Percentiles rank a stretch among this genome's conserved stretches.
These are phyloP conservation scores for Chiloscyllium plagiosum DNA, from an alignment of 2,113 vertebrate genomes.

Conservation along the genomic window DNA sequence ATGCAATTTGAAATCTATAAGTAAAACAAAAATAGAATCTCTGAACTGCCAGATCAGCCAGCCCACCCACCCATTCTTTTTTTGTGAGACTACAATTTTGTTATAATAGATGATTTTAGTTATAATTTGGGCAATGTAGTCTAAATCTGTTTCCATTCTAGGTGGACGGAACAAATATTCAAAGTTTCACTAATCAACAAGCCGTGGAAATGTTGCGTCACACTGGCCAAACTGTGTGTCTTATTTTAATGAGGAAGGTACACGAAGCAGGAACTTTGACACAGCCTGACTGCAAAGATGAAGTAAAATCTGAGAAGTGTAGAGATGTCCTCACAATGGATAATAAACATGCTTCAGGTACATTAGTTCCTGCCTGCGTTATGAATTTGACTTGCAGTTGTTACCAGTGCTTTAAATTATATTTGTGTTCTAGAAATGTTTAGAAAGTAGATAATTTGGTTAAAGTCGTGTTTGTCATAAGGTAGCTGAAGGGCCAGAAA, in stretches of 20 bases:
- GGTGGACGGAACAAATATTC: conserved; percentile 89
- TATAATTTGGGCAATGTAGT: no score
- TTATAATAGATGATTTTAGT: background rate
- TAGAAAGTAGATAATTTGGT: background rate
- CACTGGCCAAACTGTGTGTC: conserved; percentile 78
- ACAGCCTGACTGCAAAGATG: conserved; percentile 45
- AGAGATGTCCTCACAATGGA: conserved; percentile 48
- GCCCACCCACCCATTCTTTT: background rate
- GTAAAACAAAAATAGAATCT: background rate
- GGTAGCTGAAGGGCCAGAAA: background rate
- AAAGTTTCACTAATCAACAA: conserved; percentile 92
- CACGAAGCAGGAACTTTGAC: conserved; percentile 62
- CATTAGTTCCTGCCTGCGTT: conserved; percentile 37
- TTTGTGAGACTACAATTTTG: background rate
- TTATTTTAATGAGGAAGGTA: conserved; percentile 75
- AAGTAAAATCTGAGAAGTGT: conserved; percentile 49
- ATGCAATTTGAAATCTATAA: background rate
- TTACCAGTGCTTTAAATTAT: background rate
- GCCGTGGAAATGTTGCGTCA: conserved; percentile 86
- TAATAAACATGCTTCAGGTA: conserved; percentile 51
- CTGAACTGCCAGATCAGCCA: background rate
- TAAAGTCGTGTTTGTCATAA: background rate
- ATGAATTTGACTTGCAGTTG: background rate
- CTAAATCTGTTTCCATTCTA: conserved; percentile 46
- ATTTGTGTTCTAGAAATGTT: background rate